Evolutionary conservation across 2,888 invertebrate genomes (phyloP), one percentile per base, ranked within the genome.

Genomic region (Bombylius major): DNA sequence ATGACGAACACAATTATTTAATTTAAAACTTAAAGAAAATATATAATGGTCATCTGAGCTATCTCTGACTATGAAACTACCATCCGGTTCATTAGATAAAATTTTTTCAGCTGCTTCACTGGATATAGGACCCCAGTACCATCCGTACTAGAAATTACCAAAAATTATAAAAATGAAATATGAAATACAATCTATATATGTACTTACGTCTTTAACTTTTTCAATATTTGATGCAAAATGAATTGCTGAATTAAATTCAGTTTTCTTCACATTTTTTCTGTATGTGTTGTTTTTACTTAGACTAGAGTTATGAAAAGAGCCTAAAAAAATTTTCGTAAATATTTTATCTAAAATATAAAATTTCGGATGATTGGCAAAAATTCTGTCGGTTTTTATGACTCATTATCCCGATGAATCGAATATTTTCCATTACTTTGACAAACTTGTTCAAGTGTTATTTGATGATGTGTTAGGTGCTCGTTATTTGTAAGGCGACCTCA

Each of bases 121-220:
- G 33, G 91, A 89, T 66, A 94, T 82, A 44, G 93, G 92, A 59
- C 94, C 94, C 94, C 94, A 94, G 71, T 94, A 94, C 94, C 94
- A 94, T 48, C 92, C 93, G 70, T 89, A 92, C 91, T 92, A 71
- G 62, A 73, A 78, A 67, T 13, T 14, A 34, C 11, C 34, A 57
- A 61, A 61, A 64, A 59, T 59, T 55, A 55, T 47, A 57, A 53
- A 56, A 45, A 48, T 34, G n/a, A 36, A 14, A 32, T 39, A 6
- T 39, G 4, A 34, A 33, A 53, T 23, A 13, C n/a, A 44, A 12
- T 45, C 4, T 14, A 14, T 14, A 42, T 11, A 1, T 31, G n/a
- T 58, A 82, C 88, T 82, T 78, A 92, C 92, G 77, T 93, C 91
- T 80, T 93, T 93, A 54, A 94, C 93, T 79, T 88, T 89, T 71